Conservation (phyloP, 2,888 invertebrate genomes). For the Gryllus longicercus region DNA sequence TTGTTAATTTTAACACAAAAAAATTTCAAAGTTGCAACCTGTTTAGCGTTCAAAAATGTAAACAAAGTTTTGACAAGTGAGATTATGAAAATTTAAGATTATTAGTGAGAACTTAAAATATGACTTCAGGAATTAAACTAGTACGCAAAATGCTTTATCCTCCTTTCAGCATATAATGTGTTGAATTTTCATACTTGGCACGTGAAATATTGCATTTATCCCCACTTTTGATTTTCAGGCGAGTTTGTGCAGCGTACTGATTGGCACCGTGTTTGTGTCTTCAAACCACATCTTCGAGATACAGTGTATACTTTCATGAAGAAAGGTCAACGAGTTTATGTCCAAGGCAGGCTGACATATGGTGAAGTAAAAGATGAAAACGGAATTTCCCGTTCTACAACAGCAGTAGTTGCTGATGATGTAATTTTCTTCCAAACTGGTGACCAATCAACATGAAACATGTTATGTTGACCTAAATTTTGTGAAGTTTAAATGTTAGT, state of each 20-base stretch:
- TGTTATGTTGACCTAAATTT: no score
- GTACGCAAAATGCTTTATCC: no score
- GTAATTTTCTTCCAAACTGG: conserved; percentile 69
- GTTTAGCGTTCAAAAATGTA: no score
- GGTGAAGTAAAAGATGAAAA: conserved; percentile 78
- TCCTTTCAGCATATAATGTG: not conserved
- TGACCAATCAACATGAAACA: not conserved
- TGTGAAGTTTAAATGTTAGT: no score
- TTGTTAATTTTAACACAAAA: no score
- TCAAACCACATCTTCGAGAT: conserved; percentile 78
- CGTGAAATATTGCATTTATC: not conserved
- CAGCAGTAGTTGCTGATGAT: conserved; percentile 82
- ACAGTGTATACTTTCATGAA: conserved; percentile 72
- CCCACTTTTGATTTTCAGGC: conserved; percentile 51
- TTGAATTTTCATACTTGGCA: not conserved
- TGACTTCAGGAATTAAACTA: no score
- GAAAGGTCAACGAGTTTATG: conserved; percentile 81
- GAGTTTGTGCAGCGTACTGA: conserved; percentile 82
- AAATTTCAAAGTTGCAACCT: no score
- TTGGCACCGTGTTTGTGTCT: conserved; percentile 87
- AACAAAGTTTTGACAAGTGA: no score
- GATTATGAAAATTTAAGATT: no score
- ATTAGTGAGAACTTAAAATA: no score
- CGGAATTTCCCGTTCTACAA: conserved; percentile 67
- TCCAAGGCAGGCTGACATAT: conserved; percentile 78